Base-by-base conservation (phyloP, 2,888 invertebrate species). In the Amblyjoppa fuscipennis region DNA sequence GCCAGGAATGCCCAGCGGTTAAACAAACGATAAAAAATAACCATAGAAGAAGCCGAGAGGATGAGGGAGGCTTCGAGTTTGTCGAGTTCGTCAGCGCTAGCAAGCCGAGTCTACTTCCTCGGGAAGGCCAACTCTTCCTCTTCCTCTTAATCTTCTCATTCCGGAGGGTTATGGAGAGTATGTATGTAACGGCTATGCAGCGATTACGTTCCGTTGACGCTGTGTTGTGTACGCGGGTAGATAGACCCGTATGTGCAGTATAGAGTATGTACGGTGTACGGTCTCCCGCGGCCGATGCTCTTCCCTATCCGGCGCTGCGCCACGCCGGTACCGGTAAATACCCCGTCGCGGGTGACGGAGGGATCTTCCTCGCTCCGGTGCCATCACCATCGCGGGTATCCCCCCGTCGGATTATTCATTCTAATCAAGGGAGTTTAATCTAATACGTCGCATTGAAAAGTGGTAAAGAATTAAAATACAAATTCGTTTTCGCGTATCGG, bases 261-360 rank as follows among this genome's bases (percentile, higher is more conserved):
- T 28, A 69, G 16, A 51, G 25, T 59, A 20, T 11, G 34, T 38
- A 82, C 84, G 80, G 82, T 85, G 79, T 85, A 79, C 87, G 80
- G 83, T 85, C 85, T 74, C 87, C 68, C 78, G 56, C 73, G 83
- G 85, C 45, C 87, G 79, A 87, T 83, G 85, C 85, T 82, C 83
- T 77, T 64, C 64, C 41, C 59, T 75, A 53, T 51, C 73, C 74
- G 64, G 51, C 78, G 61, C 69, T 34, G 45, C 75, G 66, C 31
- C 16, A 31, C 59, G 34, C 61, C 45, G 76, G 56, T 69, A 69
- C 45, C 76, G 79, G 78, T 82, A 78, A 85, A 85, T 82, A 79
- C 82, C 79, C 70, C 78, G 64, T 71, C 53, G 59, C 28, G 34
- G n/a, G 34, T 34, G 71, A 51, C 31, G 16, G 34, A 16, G 38